Percentiles rank a stretch among this genome's conserved stretches.
Conservation (phyloP, 2,797 vertebrate genomes). For the Diplodus sargus region DNA sequence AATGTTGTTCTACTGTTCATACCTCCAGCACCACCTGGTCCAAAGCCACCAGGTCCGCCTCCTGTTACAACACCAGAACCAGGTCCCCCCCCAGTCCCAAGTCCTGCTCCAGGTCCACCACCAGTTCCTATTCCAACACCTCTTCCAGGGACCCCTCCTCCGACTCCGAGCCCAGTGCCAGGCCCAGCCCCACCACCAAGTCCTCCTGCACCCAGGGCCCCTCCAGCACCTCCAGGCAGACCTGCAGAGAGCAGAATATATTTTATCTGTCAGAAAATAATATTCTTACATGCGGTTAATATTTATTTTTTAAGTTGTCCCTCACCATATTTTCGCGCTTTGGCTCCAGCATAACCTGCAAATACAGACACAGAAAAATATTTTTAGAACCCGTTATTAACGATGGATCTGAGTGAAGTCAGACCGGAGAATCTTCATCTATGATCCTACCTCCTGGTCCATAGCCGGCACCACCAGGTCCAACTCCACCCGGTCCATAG, state of each 20-base stretch:
- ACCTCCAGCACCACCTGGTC: slow-evolving; percentile 62
- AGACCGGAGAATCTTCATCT: slow-evolving; percentile 1
- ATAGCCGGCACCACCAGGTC: slow-evolving; percentile 16
- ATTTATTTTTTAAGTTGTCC: neutral
- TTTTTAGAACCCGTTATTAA: neutral
- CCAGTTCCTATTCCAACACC: slow-evolving; percentile 64
- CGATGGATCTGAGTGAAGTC: neutral
- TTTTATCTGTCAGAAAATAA: neutral
- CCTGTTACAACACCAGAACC: slow-evolving; percentile 64
- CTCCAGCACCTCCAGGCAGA: slow-evolving; percentile 64
- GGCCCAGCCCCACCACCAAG: slow-evolving; percentile 56
- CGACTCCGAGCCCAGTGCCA: slow-evolving; percentile 66
- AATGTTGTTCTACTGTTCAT: neutral
- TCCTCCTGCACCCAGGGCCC: slow-evolving; percentile 71
- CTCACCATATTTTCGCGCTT: slow-evolving; percentile 85
- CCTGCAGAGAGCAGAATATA: slow-evolving; percentile 30
- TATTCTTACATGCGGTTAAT: neutral
- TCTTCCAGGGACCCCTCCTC: slow-evolving; percentile 62
- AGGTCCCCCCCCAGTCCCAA: slow-evolving; percentile 57
- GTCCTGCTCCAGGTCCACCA: slow-evolving; percentile 63
- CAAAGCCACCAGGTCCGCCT: slow-evolving; percentile 64
- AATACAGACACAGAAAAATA: slow-evolving; percentile 8
- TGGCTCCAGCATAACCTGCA: slow-evolving; percentile 79
- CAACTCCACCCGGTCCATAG: slow-evolving; percentile 46
- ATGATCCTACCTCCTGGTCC: slow-evolving; percentile 59